Conservation (phyloP, 2,888 invertebrate genomes). For the Dicranocentrus wangi region DNA sequence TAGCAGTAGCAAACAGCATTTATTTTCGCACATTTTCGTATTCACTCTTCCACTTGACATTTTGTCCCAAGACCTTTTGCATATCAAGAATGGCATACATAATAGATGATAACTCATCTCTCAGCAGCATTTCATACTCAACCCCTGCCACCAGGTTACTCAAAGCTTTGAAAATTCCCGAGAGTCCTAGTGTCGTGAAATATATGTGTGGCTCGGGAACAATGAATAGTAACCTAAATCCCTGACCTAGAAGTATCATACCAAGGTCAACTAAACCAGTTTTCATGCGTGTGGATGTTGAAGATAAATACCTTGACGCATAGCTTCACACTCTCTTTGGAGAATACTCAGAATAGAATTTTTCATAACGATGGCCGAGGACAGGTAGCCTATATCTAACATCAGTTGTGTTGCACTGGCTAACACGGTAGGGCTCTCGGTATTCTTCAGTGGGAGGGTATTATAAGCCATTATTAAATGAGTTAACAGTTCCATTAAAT, state of each 20-base stretch:
- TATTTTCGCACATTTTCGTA: slow-evolving; percentile 28
- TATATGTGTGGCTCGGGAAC: not conserved
- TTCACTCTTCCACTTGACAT: not conserved
- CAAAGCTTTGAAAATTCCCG: not conserved
- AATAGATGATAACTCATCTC: not conserved
- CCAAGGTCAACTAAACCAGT: not conserved
- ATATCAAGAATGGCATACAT: not conserved
- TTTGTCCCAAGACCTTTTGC: slow-evolving; percentile 10
- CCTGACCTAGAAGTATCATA: not conserved
- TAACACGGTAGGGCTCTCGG: too few species aligned
- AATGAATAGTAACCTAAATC: not conserved
- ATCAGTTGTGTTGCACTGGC: not conserved
- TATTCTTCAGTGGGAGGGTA: not conserved
- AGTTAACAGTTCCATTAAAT: slow-evolving; percentile 12
- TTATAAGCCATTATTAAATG: slow-evolving; percentile 16
- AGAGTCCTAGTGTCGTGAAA: slow-evolving; percentile 13
- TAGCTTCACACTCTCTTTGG: not conserved
- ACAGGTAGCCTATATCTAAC: slow-evolving; percentile 28
- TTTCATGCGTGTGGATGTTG: not conserved
- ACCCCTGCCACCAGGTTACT: not conserved
- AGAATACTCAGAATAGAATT: not conserved
- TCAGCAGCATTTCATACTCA: slow-evolving; percentile 15
- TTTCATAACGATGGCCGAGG: slow-evolving; percentile 1
- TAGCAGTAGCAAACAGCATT: too few species aligned
- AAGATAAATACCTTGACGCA: slow-evolving; percentile 1